phyloP scores from a whole-genome alignment of 2,797 vertebrate genomes.

The Lepidocolaptes lacrymiger region DNA sequence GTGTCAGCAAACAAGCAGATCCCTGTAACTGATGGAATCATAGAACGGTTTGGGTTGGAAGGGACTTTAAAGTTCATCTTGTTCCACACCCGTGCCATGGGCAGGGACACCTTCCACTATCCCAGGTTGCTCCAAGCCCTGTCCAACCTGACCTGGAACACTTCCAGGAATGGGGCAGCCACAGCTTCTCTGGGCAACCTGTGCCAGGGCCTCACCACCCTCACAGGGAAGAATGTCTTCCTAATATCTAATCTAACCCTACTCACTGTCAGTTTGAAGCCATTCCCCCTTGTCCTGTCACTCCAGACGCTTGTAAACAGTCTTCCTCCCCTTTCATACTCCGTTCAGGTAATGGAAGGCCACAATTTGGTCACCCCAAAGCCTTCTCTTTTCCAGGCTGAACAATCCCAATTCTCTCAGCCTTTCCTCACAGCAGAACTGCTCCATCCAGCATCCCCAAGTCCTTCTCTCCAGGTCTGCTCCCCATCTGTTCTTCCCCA shows the following conservation, averaged over 20 bases:
- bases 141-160: rapidly evolving
- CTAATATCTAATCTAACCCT: rapidly evolving
- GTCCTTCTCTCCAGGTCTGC: background rate
- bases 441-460: background rate
- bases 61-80: background rate
- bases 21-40: background rate
- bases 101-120: rapidly evolving
- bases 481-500: background rate
- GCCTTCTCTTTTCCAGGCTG: background rate
- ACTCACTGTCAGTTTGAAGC: rapidly evolving
- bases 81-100: background rate
- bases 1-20: background rate
- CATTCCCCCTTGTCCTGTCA: background rate
- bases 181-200: background rate
- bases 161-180: background rate
- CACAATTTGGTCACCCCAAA: rapidly evolving
- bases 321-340: background rate
- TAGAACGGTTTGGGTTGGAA: background rate
- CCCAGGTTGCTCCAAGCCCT: rapidly evolving
- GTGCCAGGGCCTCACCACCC: background rate
- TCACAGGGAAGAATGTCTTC: rapidly evolving
- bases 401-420: background rate
- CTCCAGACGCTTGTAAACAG: background rate
- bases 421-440: background rate
- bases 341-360: background rate